phyloP scores from a whole-genome alignment of 2,888 invertebrate genomes.

The Amiota communis region DNA sequence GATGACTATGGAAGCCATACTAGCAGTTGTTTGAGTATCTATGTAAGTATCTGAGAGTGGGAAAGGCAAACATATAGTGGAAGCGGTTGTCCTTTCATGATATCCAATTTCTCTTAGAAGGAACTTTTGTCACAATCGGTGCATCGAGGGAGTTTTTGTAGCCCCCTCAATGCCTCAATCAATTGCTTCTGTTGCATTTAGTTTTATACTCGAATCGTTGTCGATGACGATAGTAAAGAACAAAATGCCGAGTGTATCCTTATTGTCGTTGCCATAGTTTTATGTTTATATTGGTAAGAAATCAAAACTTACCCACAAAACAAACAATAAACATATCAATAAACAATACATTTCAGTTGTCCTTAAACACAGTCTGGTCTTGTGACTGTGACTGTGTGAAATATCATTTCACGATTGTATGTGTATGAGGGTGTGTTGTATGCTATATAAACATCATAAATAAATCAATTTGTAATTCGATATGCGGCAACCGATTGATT shows the following conservation, averaged over 20 bases:
- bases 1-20: no score
- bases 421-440: neutral
- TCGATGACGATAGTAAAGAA: no score
- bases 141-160: no score
- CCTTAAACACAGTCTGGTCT: neutral
- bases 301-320: neutral
- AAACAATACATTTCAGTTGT: slow-evolving; percentile 12
- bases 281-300: neutral
- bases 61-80: neutral
- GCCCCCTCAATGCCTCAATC: no score
- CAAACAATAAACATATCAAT: slow-evolving; percentile 18
- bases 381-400: neutral
- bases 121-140: no score
- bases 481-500: slow-evolving; percentile 55
- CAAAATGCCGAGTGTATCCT: no score
- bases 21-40: no score
- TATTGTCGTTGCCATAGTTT: no score
- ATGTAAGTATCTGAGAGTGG: neutral
- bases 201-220: no score
- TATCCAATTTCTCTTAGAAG: no score
- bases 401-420: neutral
- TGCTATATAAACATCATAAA: slow-evolving; percentile 44
- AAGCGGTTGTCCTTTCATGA: no score
- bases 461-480: slow-evolving; percentile 56
- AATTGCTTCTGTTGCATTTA: no score